Conservation (phyloP, 2,113 vertebrate genomes). For the Romanogobio albipinnatus region DNA sequence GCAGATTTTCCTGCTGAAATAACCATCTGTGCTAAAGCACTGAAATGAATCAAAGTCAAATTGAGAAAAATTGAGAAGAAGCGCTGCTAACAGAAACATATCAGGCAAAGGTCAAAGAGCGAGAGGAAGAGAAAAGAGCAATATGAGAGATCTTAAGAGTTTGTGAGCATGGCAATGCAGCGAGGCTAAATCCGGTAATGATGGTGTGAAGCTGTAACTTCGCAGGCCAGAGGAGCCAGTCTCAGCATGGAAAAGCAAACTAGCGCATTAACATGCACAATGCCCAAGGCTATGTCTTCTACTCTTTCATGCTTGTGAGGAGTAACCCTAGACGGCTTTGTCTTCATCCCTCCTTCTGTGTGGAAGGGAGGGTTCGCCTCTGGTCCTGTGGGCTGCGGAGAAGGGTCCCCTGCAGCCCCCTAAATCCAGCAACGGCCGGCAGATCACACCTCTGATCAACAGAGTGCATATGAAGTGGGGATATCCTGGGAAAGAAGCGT, state of each 20-base stretch:
- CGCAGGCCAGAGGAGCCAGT: background rate
- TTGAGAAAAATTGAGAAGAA: slow-evolving; percentile 53
- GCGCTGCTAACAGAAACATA: slow-evolving; percentile 22
- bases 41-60: slow-evolving; percentile 61
- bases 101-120: slow-evolving; percentile 30
- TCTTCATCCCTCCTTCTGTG: slow-evolving; percentile 41
- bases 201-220: slow-evolving; percentile 23
- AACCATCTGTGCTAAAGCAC: slow-evolving; percentile 53
- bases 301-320: slow-evolving; percentile 20
- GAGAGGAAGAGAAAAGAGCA: slow-evolving; percentile 10
- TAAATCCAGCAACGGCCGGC: slow-evolving; percentile 44
- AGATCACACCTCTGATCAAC: slow-evolving; percentile 58
- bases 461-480: slow-evolving; percentile 59
- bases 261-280: slow-evolving; percentile 24
- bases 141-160: background rate
- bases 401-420: slow-evolving; percentile 41
- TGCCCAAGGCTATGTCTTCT: slow-evolving; percentile 25
- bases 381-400: slow-evolving; percentile 28
- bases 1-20: background rate
- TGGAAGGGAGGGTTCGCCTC: slow-evolving; percentile 21
- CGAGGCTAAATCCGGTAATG: slow-evolving; percentile 5
- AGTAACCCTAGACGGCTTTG: slow-evolving; percentile 40
- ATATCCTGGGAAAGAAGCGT: slow-evolving; percentile 60
- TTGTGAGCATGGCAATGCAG: slow-evolving; percentile 12
- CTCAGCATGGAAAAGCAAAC: slow-evolving; percentile 26